phyloP scores from a whole-genome alignment of 2,113 vertebrate species.

The Gracilinanus agilis region DNA sequence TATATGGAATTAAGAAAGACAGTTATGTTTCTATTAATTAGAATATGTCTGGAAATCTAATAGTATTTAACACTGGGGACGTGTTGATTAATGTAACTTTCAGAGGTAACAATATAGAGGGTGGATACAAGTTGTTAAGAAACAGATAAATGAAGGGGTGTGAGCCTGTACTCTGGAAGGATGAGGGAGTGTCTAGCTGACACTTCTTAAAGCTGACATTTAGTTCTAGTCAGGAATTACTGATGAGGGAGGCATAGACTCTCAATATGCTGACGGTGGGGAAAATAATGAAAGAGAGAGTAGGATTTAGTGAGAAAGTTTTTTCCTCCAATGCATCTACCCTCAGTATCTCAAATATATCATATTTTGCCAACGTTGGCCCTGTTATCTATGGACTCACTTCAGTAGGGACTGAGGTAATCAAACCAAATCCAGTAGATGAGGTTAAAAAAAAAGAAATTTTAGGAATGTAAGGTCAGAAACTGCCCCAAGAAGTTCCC shows the following conservation, averaged over 20 bases:
- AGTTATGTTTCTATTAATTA: not conserved
- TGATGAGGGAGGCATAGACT: not conserved
- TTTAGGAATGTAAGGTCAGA: not conserved
- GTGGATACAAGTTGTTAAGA: not conserved
- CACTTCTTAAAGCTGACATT: not conserved
- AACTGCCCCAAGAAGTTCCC: not conserved
- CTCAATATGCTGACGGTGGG: not conserved
- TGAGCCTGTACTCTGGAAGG: not conserved
- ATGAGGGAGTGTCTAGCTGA: not conserved
- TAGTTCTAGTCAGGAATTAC: not conserved
- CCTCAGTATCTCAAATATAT: not conserved
- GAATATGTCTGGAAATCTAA: not conserved
- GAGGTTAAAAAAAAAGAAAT: not conserved
- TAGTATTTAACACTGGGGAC: not conserved
- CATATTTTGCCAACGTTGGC: not conserved
- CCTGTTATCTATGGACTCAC: not conserved
- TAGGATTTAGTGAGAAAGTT: not conserved
- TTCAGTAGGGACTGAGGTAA: not conserved
- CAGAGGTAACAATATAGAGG: not conserved
- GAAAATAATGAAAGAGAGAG: not conserved
- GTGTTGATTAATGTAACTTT: not conserved
- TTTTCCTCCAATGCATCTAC: too few species aligned
- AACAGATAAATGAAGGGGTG: not conserved
- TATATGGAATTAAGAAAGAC: not conserved
- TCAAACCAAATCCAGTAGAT: not conserved